Evolutionary conservation across 2,888 invertebrate species (phyloP), one percentile per base, ranked within the genome.

Genomic region (Chloroclystis v-ata): DNA sequence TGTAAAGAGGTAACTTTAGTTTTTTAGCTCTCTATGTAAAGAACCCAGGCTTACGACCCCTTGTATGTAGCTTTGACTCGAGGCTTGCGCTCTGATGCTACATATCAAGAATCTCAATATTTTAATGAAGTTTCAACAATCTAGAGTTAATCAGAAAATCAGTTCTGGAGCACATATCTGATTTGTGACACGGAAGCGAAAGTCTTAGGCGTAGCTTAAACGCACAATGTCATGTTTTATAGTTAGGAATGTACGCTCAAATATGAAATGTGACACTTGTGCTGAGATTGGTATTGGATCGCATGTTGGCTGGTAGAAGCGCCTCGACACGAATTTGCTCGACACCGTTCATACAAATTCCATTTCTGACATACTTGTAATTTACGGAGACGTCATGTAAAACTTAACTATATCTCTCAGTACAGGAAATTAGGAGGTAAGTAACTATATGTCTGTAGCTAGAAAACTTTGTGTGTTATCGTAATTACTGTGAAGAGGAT

Each of bases 381-480:
- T 69, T 67, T 70, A 77, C 64, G n/a, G 73, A 72, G 69, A 54
- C 10, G 47, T 52, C 54, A 54, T 49, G 33, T 49, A 54, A 51
- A 71, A 77, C 74, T 75, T 78, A 78, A 79, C 74, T 82, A 83
- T 85, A 85, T 85, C 82, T 85, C 78, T 79, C 85, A 83, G 84
- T 86, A 86, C 86, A 86, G 86, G 86, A 85, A 86, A 77, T 82
- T 86, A 86, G 82, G 61, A 56, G 73, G 65, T 80, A 78, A 78
- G 76, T 75, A 75, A 78, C 77, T 75, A 69, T 77, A 81, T 75
- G 76, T 82, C 71, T 63, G 74, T 83, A 84, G 82, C 65, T 81
- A 79, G 74, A 72, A 60, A 67, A 75, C 73, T 73, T 47, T 77
- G 69, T 69, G 69, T 77, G 69, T 75, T 56, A 56, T 46, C 41